Evolutionary conservation across 2,113 vertebrate genomes (phyloP), one percentile per base, ranked within the genome.

Genomic region (Vanacampus margaritifer): DNA sequence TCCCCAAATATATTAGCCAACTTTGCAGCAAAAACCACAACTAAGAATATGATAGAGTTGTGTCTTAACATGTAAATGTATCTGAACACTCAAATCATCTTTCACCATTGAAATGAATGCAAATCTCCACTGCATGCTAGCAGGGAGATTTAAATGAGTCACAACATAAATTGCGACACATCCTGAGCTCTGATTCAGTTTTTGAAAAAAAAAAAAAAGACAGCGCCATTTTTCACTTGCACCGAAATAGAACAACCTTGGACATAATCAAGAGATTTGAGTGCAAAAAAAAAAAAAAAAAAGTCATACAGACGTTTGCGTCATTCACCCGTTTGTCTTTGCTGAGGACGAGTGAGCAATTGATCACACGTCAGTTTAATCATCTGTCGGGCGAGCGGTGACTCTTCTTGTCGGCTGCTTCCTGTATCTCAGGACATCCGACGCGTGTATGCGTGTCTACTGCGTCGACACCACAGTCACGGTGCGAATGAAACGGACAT

Each of bases 111-210:
- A 32, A 32, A 32, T 32, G 2, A 32, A 32, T 32, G 28, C 28
- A 32, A 32, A 32, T 32, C 28, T 46, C 45, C 6, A 19, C 45
- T 7, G 3, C 17, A 19, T 46, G 17, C 17, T 6, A 46, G 16
- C 1, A 19, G 45, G 17, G 5, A 6, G 9, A 71, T 79, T 79
- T 70, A 65, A 79, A 53, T 21, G 24, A 60, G 62, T 58, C 69
- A 62, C 61, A 67, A 59, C 61, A 71, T 70, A 72, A 65, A 67
- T 41, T 76, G 56, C n/a, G n/a, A n/a, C n/a, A n/a, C n/a, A n/a
- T n/a, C n/a, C n/a, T 37, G 36, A 65, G 39, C 11, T 10, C 39
- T 1, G n/a, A n/a, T 41, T 41, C 10, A 12, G 46, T 6, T 59
- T 46, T n/a, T n/a, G 9, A n/a, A 50, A 50, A 45, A 45, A 45